Evolutionary conservation across 2,113 vertebrate species (phyloP).

Genomic region (Tupaia chinensis): DNA sequence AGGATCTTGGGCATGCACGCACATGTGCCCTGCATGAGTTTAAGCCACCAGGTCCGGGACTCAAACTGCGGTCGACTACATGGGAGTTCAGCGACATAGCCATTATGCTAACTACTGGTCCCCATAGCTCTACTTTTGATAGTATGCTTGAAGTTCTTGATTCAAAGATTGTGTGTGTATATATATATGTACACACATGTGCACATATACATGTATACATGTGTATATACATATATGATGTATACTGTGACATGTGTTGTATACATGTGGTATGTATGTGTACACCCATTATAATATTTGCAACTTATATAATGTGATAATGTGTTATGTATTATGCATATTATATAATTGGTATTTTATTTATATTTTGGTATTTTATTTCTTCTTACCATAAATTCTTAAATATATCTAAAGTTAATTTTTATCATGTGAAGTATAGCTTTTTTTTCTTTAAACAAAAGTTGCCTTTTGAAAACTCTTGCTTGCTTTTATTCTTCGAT

Average conservation of each 20-base stretch:
- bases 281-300: not conserved
- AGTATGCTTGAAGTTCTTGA: not conserved
- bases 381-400: slow-evolving; percentile 3
- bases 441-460: not conserved
- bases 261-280: not conserved
- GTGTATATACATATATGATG: not conserved
- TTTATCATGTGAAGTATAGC: slow-evolving; percentile 18
- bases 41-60: too few species aligned
- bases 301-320: not conserved
- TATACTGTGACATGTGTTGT: too few species aligned
- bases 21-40: too few species aligned
- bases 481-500: slow-evolving; percentile 48
- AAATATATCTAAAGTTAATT: not conserved
- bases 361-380: slow-evolving; percentile 23
- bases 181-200: not conserved
- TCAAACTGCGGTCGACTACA: too few species aligned
- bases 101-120: too few species aligned
- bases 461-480: not conserved
- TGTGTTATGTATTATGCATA: not conserved
- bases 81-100: too few species aligned
- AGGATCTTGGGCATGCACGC: too few species aligned
- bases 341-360: not conserved
- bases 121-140: not conserved
- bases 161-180: not conserved
- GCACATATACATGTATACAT: not conserved